Percentiles rank a stretch among this genome's conserved stretches.
Evolutionary conservation across 2,888 invertebrate genomes (phyloP).

Genomic region (Clostera curtula): DNA sequence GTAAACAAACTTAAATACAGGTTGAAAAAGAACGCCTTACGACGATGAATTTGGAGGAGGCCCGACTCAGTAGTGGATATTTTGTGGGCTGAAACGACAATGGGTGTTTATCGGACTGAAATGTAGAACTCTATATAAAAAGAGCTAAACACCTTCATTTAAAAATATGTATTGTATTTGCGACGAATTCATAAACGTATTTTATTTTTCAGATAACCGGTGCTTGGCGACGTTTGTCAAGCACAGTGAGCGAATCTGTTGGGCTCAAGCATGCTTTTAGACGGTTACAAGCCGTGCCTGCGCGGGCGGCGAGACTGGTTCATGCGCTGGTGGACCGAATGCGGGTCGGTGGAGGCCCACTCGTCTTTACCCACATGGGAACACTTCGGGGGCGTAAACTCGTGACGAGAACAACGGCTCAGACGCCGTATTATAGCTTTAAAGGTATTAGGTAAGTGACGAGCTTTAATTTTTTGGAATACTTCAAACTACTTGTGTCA

Average conservation of each 20-base stretch:
- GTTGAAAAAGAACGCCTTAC: no score
- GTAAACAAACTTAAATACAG: no score
- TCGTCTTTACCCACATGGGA: constrained; percentile 53
- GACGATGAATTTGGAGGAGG: no score
- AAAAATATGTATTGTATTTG: not conserved
- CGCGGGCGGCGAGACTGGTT: constrained; percentile 62
- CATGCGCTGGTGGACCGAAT: constrained; percentile 68
- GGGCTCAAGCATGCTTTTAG: constrained; percentile 65
- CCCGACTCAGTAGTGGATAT: no score
- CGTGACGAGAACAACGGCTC: constrained; percentile 50
- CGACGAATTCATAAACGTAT: constrained; percentile 1
- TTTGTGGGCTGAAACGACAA: no score
- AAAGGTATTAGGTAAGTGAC: constrained; percentile 60
- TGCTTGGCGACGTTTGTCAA: constrained; percentile 63
- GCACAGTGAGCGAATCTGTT: constrained; percentile 66
- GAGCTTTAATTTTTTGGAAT: not conserved
- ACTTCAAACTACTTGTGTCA: no score
- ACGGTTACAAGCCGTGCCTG: constrained; percentile 62
- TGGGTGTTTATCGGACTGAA: no score
- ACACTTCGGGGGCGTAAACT: constrained; percentile 58
- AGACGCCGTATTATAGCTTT: constrained; percentile 63
- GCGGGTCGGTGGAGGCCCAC: constrained; percentile 68
- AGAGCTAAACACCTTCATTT: no score
- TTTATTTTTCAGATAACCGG: constrained; percentile 49
- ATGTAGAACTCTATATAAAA: no score